Evolutionary conservation across 2,113 vertebrate species (phyloP).

Genomic region (Serilophus lunatus): DNA sequence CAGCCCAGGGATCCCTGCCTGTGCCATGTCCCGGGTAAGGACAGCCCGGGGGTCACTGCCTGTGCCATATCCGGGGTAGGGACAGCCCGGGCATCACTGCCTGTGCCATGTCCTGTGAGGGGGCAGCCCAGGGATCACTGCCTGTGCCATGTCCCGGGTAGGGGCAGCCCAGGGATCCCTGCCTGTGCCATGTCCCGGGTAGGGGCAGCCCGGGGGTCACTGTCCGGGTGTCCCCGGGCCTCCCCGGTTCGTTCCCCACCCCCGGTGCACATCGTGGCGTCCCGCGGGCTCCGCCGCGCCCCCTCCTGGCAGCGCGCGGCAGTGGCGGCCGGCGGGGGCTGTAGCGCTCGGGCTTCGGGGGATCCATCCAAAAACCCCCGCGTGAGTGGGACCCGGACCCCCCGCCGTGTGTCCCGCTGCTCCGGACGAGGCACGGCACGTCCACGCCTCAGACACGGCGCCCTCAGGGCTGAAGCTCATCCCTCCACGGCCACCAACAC

Average conservation of each 20-base stretch:
- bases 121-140: too few relatives aligned
- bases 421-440: background rate
- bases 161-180: too few relatives aligned
- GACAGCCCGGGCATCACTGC: too few relatives aligned
- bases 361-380: fast-evolving
- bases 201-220: background rate
- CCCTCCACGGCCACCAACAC: background rate
- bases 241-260: background rate
- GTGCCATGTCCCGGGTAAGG: too few relatives aligned
- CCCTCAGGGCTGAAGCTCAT: fast-evolving
- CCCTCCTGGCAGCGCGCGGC: background rate
- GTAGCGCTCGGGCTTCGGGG: fast-evolving
- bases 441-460: fast-evolving
- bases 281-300: background rate
- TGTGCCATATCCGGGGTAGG: too few relatives aligned
- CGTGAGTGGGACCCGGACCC: fast-evolving
- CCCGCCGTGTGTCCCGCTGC: background rate
- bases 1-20: too few relatives aligned
- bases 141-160: too few relatives aligned
- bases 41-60: too few relatives aligned
- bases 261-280: background rate
- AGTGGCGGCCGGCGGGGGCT: background rate
- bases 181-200: too few relatives aligned
- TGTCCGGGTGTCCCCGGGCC: fast-evolving
- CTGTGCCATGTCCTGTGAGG: too few relatives aligned